phyloP scores from a whole-genome alignment of 2,888 invertebrate genomes.

The Tenodera sinensis region DNA sequence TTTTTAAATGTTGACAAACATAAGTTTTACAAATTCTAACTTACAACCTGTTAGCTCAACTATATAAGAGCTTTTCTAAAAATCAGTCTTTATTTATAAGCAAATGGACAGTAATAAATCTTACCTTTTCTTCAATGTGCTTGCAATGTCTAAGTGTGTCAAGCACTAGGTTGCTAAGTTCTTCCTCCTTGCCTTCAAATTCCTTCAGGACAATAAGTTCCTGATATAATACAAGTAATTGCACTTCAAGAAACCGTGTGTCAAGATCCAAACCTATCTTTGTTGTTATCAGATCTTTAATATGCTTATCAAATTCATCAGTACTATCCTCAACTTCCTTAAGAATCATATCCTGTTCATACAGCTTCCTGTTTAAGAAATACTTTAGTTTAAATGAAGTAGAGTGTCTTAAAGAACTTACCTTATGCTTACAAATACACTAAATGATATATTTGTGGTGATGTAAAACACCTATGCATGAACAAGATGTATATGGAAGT shows the following conservation, averaged over 20 bases:
- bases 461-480: no score
- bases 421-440: no score
- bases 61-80: no score
- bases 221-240: slow-evolving; percentile 64
- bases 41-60: no score
- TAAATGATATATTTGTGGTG: no score
- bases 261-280: slow-evolving; percentile 58
- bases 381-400: background rate
- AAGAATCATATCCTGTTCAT: slow-evolving; percentile 60
- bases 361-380: slow-evolving; percentile 31
- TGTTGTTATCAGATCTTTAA: slow-evolving; percentile 54
- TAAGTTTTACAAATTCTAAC: no score
- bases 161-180: slow-evolving; percentile 57
- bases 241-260: slow-evolving; percentile 58
- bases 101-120: slow-evolving; percentile 37
- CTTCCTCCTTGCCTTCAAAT: slow-evolving; percentile 67
- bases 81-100: no score
- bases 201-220: slow-evolving; percentile 71
- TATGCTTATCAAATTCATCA: slow-evolving; percentile 61
- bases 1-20: no score
- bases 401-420: background rate
- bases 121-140: slow-evolving; percentile 35
- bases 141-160: background rate
- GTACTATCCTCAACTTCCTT: slow-evolving; percentile 56
- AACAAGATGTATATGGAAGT: no score